phyloP scores from a whole-genome alignment of 1,140 invertebrate species.

The Aphaenogaster floridana region DNA sequence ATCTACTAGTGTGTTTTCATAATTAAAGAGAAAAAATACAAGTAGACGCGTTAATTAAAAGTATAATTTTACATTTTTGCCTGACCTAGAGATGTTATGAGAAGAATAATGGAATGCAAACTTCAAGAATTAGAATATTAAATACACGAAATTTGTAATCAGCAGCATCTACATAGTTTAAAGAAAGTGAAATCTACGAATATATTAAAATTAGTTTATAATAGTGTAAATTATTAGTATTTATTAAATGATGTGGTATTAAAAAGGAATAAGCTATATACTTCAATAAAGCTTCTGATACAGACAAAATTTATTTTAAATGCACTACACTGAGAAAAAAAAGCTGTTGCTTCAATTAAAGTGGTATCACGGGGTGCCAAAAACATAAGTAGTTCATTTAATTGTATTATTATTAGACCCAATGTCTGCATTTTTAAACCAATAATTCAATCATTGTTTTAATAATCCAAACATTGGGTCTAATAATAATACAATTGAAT shows the following conservation, averaged over 20 bases:
- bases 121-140: background rate
- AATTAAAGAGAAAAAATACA: background rate
- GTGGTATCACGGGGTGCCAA: no score
- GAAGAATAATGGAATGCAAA: background rate
- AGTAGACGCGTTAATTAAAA: slow-evolving; percentile 32
- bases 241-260: background rate
- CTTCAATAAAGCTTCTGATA: background rate
- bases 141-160: background rate
- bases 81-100: background rate
- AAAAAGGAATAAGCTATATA: background rate
- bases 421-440: no score
- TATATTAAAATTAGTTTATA: background rate
- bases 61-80: background rate
- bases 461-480: no score
- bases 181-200: background rate
- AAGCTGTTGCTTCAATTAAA: no score
- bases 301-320: background rate
- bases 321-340: background rate
- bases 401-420: no score
- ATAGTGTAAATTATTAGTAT: background rate
- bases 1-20: background rate
- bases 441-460: no score
- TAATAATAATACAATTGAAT: no score
- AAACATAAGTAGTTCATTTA: no score
- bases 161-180: background rate